Evolutionary conservation across 2,113 vertebrate genomes (phyloP), one percentile per base, ranked within the genome.

Genomic region (Salvelinus namaycush): DNA sequence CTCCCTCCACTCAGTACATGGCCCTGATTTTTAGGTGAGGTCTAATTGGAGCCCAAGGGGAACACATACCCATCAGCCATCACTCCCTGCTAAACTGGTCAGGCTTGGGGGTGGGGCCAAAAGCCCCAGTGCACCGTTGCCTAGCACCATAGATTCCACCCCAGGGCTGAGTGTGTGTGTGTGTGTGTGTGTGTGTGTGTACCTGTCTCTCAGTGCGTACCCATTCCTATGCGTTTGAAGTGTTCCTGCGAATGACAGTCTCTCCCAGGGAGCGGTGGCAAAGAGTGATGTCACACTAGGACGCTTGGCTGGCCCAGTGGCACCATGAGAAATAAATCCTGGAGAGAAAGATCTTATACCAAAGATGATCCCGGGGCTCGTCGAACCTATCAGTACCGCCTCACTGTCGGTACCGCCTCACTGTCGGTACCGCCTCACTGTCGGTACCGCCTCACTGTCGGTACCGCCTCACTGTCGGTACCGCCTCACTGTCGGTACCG

Each of bases 31-130:
- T 29, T 1, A 71, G 69, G 48, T 71, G 69, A 48, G 5, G 44
- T 26, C n/a, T 71, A 54, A 71, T 54, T 70, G 69, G 69, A n/a
- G 51, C 69, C 44, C 69, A 26, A 31, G 69, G 69, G 48, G 22
- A 8, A 34, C 54, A 31, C 70, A n/a, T 68, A 24, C 65, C 65
- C 65, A 27, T 67, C 65, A 5, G 29, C 26, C 24, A 66, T 22
- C 13, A 29, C 57, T 27, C 29, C 73, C n/a, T 8, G 72, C 60
- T 39, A 74, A 18, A 74, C 24, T n/a, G 34, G 34, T 39, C 34
- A 9, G 34, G 34, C 34, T 39, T 0, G 18, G 27, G 14, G 14
- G 26, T 16, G 57, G 18, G 54, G 20, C 14, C 26, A 57, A 65
- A 6, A 70, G 22, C 48, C 14, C 49, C 22, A 16, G 6, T 5